Conservation (phyloP, 2,797 vertebrate species). For the Argentina silus region DNA sequence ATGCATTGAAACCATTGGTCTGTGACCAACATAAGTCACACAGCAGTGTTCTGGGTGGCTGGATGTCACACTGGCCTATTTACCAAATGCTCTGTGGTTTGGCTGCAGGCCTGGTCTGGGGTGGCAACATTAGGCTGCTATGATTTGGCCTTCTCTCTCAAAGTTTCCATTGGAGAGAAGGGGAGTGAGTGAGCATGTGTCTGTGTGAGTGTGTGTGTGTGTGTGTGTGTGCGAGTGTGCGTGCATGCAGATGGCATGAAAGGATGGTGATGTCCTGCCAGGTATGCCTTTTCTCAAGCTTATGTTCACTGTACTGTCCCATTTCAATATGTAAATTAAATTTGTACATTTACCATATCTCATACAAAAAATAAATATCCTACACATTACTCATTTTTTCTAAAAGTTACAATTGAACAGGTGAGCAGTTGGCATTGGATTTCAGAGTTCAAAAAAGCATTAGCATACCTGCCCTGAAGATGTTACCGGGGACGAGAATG, state of each 20-base stretch:
- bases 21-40: not conserved
- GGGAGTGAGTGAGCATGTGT: not conserved
- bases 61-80: conserved; percentile 6
- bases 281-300: not conserved
- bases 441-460: conserved; percentile 18
- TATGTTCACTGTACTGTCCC: too few species aligned
- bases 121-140: not conserved
- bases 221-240: not conserved
- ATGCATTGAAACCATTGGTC: not conserved
- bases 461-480: conserved; percentile 40
- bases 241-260: too few species aligned
- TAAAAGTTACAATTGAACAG: conserved; percentile 6
- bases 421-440: not conserved
- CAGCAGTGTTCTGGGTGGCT: not conserved
- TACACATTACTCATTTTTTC: not conserved
- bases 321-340: too few species aligned
- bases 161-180: not conserved
- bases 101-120: not conserved
- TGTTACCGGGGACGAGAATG: conserved; percentile 20
- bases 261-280: not conserved
- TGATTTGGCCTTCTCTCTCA: not conserved
- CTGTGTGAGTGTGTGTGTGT: not conserved
- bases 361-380: too few species aligned
- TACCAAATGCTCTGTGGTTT: not conserved
- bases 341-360: too few species aligned